These are phyloP conservation scores for Eristalis arbustorum DNA, from an alignment of 2,888 invertebrate genomes.

Conservation along the genomic window DNA sequence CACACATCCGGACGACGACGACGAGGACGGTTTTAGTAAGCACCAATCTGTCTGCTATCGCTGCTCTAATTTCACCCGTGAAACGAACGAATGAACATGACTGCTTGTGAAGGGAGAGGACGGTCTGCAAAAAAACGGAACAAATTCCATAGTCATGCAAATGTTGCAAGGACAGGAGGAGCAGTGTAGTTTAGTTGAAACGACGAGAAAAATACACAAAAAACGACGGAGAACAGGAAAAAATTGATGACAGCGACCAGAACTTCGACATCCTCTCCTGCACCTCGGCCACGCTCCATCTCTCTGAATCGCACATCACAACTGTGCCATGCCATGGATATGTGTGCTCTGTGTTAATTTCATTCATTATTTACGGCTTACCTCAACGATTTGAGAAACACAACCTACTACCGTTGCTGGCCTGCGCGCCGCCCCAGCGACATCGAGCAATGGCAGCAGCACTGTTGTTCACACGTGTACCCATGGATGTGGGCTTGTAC, in stretches of 20 bases:
- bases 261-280: slow-evolving; percentile 49
- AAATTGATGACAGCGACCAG: slow-evolving; percentile 60
- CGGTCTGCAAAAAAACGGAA: not conserved
- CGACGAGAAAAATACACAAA: not conserved
- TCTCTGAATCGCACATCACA: slow-evolving; percentile 37
- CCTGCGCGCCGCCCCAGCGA: slow-evolving; percentile 10
- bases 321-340: slow-evolving; percentile 51
- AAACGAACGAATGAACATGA: not conserved
- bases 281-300: not conserved
- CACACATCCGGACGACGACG: not conserved
- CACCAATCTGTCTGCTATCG: slow-evolving; percentile 62
- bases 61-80: slow-evolving; percentile 55
- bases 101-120: not conserved
- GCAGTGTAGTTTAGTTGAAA: not conserved
- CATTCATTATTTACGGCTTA: slow-evolving; percentile 78
- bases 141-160: slow-evolving; percentile 62
- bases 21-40: slow-evolving; percentile 27
- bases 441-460: not conserved
- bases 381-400: slow-evolving; percentile 73
- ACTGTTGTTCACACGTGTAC: not conserved
- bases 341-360: slow-evolving; percentile 75
- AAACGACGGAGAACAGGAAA: slow-evolving; percentile 2
- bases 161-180: slow-evolving; percentile 34
- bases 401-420: slow-evolving; percentile 25
- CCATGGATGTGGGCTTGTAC: not conserved